Evolutionary conservation across 2,113 vertebrate genomes (phyloP), one percentile per base, ranked within the genome.

Genomic region (Copsychus sechellarum): DNA sequence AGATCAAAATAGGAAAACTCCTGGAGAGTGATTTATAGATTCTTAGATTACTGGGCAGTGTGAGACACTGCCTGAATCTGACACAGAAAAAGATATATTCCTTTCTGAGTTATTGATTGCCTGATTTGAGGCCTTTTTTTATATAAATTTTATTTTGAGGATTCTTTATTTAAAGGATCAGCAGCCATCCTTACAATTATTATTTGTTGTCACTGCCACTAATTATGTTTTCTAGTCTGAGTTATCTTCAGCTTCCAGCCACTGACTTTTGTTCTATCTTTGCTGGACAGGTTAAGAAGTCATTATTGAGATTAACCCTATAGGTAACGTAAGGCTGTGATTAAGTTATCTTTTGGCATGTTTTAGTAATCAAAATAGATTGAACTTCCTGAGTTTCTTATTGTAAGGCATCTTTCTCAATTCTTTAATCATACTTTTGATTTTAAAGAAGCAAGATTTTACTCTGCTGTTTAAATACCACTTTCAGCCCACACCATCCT

Each of bases 1-100:
- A 93, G 80, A 96, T 88, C 71, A 95, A 93, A 97, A 84, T 33
- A 77, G 81, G 60, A 94, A 86, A 87, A 50, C 22, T 78, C 33
- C 7, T 17, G 48, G 76, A 81, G 24, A 69, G 61, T 33, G 40
- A 40, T 85, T 94, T 93, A 23, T 6, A 74, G 56, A 43, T 64
- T 70, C 38, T 69, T 77, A 61, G 26, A 29, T 84, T 78, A 40
- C 36, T 50, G 58, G 65, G 53, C 58, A 92, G 58, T 14, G 29
- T 29, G 60, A 74, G 34, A 81, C 1, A 0, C 64, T 74, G 64
- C 51, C 65, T 48, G 48, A 71, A 73, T 62, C 51, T 1, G 19
- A 38, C 38, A 48, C 15, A 58, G 65, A 33, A 31, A 34, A 81
- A 64, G 6, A 6, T 17, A 2, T 7, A 58, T 38, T 81, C 45